Conservation (phyloP, 35 echinoderm and acorn worm genomes). For the Amphiura filiformis region DNA sequence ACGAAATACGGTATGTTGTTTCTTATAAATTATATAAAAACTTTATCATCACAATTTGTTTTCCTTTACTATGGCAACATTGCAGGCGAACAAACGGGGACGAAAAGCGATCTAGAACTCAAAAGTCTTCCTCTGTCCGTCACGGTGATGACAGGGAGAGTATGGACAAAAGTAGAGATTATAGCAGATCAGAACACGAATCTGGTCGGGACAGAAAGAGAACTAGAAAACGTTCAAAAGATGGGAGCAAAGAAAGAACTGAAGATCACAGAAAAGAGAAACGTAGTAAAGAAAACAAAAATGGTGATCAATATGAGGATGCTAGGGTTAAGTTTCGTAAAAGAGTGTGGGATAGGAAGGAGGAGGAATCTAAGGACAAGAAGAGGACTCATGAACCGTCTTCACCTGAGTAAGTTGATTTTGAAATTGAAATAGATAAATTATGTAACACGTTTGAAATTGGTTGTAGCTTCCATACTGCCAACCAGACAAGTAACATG, state of each 20-base stretch:
- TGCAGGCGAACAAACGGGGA: neutral
- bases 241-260: neutral
- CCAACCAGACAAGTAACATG: no score
- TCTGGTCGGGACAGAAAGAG: neutral
- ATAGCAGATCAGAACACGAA: neutral
- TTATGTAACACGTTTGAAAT: no score
- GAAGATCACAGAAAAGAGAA: neutral
- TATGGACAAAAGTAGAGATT: neutral
- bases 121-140: neutral
- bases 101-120: neutral
- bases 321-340: neutral
- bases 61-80: no score
- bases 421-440: no score
- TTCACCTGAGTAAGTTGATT: neutral
- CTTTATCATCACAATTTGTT: no score
- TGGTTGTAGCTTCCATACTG: no score
- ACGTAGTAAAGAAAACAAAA: neutral
- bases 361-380: neutral
- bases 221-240: neutral
- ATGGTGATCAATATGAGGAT: neutral
- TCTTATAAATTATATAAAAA: no score
- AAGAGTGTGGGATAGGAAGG: neutral
- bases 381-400: neutral
- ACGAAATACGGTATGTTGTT: no score
- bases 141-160: neutral